These are phyloP conservation scores for Rhineura floridana DNA, from an alignment of 2,113 vertebrate genomes.

Conservation along the genomic window DNA sequence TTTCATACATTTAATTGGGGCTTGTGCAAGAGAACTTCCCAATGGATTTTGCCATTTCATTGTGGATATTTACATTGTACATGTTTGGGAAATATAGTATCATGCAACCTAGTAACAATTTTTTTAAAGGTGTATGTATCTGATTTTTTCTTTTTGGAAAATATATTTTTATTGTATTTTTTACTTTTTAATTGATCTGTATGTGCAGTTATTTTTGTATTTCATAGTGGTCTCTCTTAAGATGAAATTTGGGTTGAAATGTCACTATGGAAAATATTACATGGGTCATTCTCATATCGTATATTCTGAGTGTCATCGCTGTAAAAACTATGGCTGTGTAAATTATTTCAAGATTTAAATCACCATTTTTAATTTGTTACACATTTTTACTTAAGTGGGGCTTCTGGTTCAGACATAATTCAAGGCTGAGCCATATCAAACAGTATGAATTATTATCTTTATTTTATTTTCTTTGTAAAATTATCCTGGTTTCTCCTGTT, in stretches of 20 bases:
- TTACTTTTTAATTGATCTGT: constrained; percentile 80
- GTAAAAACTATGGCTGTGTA: constrained; percentile 71
- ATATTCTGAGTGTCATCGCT: constrained; percentile 67
- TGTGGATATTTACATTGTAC: constrained; percentile 80
- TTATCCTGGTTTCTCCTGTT: constrained; percentile 59
- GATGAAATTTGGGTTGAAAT: constrained; percentile 65
- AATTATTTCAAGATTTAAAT: constrained; percentile 69
- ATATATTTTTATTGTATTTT: constrained; percentile 84
- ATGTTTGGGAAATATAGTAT: constrained; percentile 75
- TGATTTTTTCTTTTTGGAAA: constrained; percentile 79
- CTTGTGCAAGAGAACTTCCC: neutral
- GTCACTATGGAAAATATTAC: constrained; percentile 56
- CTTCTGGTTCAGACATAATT: constrained; percentile 62
- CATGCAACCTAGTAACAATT: constrained; percentile 70
- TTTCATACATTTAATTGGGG: neutral
- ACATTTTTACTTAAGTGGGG: constrained; percentile 69
- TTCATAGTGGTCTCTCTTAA: constrained; percentile 65
- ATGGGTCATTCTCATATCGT: constrained; percentile 60
- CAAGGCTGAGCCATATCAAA: constrained; percentile 49
- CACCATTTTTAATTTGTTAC: constrained; percentile 64
- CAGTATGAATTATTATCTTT: constrained; percentile 63
- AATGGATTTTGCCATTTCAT: constrained; percentile 52
- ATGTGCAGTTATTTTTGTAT: constrained; percentile 81
- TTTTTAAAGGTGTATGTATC: constrained; percentile 82
- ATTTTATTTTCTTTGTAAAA: constrained; percentile 55